phyloP scores from a whole-genome alignment of 1,140 invertebrate species.

The Bombus confusus region DNA sequence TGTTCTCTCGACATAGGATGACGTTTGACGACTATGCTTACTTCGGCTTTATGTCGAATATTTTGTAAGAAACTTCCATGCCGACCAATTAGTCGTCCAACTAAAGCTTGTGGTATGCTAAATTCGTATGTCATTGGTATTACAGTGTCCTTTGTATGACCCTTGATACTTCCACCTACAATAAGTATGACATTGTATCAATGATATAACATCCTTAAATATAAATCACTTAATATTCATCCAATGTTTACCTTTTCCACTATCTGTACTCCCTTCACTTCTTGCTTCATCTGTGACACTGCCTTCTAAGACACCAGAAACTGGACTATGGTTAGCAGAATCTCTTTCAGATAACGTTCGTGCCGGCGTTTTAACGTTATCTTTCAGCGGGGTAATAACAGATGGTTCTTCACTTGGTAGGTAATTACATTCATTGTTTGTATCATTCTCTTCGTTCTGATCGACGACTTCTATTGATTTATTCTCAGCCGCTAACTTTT shows the following conservation, averaged over 20 bases:
- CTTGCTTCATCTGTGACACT: constrained; percentile 81
- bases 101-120: constrained; percentile 89
- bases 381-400: constrained; percentile 15
- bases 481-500: not conserved
- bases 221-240: not conserved
- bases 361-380: constrained; percentile 42
- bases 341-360: constrained; percentile 78
- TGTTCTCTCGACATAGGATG: constrained; percentile 86
- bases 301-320: constrained; percentile 80
- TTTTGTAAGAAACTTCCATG: constrained; percentile 91
- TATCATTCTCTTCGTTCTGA: not conserved
- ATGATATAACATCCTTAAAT: not conserved
- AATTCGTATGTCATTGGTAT: constrained; percentile 87
- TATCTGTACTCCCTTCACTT: constrained; percentile 81
- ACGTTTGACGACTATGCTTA: constrained; percentile 89
- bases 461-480: not conserved
- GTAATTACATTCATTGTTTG: not conserved
- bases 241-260: constrained; percentile 77
- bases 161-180: constrained; percentile 85
- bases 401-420: constrained; percentile 5
- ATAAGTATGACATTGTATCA: constrained; percentile 30
- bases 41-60: constrained; percentile 90
- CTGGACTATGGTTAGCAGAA: constrained; percentile 84
- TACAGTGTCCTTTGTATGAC: constrained; percentile 77
- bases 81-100: constrained; percentile 94